Base-by-base conservation (phyloP, 2,888 invertebrate genomes). In the Tinea pellionella region DNA sequence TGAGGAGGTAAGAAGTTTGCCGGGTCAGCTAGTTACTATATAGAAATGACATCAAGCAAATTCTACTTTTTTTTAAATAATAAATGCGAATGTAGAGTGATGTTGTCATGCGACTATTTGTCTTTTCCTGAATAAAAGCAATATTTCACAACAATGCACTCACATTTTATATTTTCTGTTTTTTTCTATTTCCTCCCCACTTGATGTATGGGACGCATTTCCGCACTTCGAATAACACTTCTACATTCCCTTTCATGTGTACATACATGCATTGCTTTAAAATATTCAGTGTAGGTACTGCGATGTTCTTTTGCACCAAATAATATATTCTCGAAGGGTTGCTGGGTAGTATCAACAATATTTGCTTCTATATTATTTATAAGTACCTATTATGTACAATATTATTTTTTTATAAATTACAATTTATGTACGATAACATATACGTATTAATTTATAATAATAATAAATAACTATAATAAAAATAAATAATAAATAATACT, bases 191-290 rank as follows among this genome's bases (percentile, higher is more conserved):
- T 81, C 74, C 68, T 55, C 74, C 59, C 74, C 77, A 68, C 78
- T 80, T 84, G 84, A 85, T 83, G 75, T 83, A 86, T 86, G 81
- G 77, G 80, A 80, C 80, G 80, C 79, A 80, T 83, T 84, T 85
- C 85, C 82, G 80, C 77, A 84, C 80, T 83, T 79, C 79, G 78
- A 77, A 81, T 78, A 78, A 76, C 75, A 73, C 77, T 82, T 71
- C 67, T 71, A 75, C 78, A 83, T 83, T 84, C 84, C 75, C 80
- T 84, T 85, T 86, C 81, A 82, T 79, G 78, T 79, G 73, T 71
- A 73, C 71, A 73, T 71, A 73, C 71, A 70, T 66, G 69, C n/a
- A 24, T 4, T 47, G 75, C 74, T 84, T 84, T 83, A 85, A 86
- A 83, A 84, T 83, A 84, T 84, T 75, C 74, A 68, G 71, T 67